Evolutionary conservation across 1,140 invertebrate genomes (phyloP).

Genomic region (Plectrocnemia conspersa): DNA sequence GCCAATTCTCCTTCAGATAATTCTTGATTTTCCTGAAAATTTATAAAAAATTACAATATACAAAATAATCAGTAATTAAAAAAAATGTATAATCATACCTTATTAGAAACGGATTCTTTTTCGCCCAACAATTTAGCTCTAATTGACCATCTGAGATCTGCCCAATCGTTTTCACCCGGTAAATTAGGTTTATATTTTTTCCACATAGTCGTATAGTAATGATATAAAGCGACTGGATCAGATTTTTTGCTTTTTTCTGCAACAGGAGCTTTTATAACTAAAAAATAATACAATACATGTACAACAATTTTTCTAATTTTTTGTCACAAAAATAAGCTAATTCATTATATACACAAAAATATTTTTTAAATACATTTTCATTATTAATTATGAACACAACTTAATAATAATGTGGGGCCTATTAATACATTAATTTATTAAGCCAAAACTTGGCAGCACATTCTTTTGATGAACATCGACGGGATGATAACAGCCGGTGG

Average conservation of each 20-base stretch:
- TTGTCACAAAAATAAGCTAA: neutral
- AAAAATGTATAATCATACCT: conserved; percentile 36
- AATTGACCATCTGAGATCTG: conserved; percentile 59
- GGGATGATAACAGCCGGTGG: too few species aligned
- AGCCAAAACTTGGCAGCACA: too few species aligned
- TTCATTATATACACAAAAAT: neutral
- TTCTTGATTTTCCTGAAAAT: neutral
- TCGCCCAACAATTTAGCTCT: conserved; percentile 54
- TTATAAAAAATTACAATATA: neutral
- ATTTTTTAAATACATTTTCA: conserved; percentile 5
- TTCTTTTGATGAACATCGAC: too few species aligned
- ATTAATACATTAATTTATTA: too few species aligned
- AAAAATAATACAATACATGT: conserved; percentile 31
- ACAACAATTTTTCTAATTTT: neutral
- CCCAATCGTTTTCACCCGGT: conserved; percentile 61
- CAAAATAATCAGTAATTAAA: conserved; percentile 8
- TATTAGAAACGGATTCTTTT: conserved; percentile 30
- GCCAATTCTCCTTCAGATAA: conserved; percentile 19
- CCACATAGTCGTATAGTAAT: conserved; percentile 70
- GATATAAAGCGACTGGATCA: conserved; percentile 70
- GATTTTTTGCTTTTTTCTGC: conserved; percentile 48
- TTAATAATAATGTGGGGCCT: too few species aligned
- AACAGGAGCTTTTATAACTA: conserved; percentile 48
- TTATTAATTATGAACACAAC: conserved; percentile 20
- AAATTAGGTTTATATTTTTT: conserved; percentile 61